Percentiles rank a stretch among this genome's conserved stretches.
These are phyloP conservation scores for Rhinella marina DNA, from an alignment of 2,797 vertebrate genomes.

Conservation along the genomic window DNA sequence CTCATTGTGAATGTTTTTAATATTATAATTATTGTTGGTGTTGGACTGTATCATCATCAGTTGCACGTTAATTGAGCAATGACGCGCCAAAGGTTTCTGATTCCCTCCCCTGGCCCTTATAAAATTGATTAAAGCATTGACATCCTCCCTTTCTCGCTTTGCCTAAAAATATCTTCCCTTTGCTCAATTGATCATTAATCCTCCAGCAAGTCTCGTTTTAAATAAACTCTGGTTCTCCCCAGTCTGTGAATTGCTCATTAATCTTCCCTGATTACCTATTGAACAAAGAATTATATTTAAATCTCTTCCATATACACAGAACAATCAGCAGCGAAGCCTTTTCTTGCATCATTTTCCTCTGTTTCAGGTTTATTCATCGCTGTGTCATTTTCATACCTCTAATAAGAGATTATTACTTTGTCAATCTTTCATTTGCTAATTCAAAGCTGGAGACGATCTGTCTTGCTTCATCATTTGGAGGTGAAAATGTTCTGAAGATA, in stretches of 20 bases:
- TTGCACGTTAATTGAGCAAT: slow-evolving; percentile 46
- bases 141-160: slow-evolving; percentile 26
- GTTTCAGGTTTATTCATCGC: slow-evolving; percentile 32
- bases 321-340: slow-evolving; percentile 30
- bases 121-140: slow-evolving; percentile 58
- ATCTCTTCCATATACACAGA: slow-evolving; percentile 45
- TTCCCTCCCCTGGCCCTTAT: slow-evolving; percentile 39
- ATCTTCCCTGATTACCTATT: slow-evolving; percentile 62
- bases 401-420: slow-evolving; percentile 54
- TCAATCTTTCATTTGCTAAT: slow-evolving; percentile 54
- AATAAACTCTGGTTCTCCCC: slow-evolving; percentile 57
- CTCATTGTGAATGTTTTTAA: slow-evolving; percentile 22
- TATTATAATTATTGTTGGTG: slow-evolving; percentile 55
- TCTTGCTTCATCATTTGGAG: slow-evolving; percentile 16
- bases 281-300: slow-evolving; percentile 61
- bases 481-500: slow-evolving; percentile 22
- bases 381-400: slow-evolving; percentile 46
- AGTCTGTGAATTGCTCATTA: slow-evolving; percentile 59
- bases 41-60: slow-evolving; percentile 23
- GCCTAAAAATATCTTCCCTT: slow-evolving; percentile 58
- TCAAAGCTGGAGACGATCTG: slow-evolving; percentile 27
- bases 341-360: slow-evolving; percentile 39
- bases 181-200: slow-evolving; percentile 61
- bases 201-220: slow-evolving; percentile 56
- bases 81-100: slow-evolving; percentile 30